Evolutionary conservation across 2,888 invertebrate species (phyloP).

Genomic region (Chrysolina oricalcia): DNA sequence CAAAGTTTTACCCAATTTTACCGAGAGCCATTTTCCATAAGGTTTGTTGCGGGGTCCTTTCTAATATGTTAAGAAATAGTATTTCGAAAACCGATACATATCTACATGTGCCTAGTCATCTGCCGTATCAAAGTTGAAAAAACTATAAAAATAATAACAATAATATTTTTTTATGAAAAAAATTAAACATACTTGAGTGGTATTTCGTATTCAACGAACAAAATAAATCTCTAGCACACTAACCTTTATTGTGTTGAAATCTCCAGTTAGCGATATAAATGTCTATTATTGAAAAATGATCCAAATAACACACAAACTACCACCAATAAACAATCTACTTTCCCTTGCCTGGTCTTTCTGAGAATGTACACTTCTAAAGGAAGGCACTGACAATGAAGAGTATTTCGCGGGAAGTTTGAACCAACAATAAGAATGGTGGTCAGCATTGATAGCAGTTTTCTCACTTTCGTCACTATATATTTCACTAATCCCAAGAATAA

Average conservation of each 20-base stretch:
- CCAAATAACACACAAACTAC: constrained; percentile 49
- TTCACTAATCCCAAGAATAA: background rate
- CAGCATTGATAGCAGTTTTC: no score
- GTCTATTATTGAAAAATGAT: constrained; percentile 50
- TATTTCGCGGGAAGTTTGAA: constrained; percentile 10
- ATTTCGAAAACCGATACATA: no score
- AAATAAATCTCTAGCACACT: constrained; percentile 37
- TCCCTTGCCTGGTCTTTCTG: constrained; percentile 33
- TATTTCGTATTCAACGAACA: constrained; percentile 33
- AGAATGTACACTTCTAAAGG: constrained; percentile 4
- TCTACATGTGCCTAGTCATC: no score
- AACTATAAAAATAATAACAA: no score
- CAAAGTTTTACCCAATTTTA: no score
- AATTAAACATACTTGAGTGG: constrained; percentile 61
- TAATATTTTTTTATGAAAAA: constrained; percentile 56
- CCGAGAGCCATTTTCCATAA: no score
- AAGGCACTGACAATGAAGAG: background rate
- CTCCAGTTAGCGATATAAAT: constrained; percentile 43
- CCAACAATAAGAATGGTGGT: background rate
- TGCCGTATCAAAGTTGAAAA: no score
- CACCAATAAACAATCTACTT: constrained; percentile 50
- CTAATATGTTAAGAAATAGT: no score
- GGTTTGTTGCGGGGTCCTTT: no score
- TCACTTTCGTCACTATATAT: background rate
- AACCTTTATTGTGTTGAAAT: constrained; percentile 53